Base-by-base conservation (phyloP, 2,113 vertebrate genomes). In the Cheirogaleus medius region DNA sequence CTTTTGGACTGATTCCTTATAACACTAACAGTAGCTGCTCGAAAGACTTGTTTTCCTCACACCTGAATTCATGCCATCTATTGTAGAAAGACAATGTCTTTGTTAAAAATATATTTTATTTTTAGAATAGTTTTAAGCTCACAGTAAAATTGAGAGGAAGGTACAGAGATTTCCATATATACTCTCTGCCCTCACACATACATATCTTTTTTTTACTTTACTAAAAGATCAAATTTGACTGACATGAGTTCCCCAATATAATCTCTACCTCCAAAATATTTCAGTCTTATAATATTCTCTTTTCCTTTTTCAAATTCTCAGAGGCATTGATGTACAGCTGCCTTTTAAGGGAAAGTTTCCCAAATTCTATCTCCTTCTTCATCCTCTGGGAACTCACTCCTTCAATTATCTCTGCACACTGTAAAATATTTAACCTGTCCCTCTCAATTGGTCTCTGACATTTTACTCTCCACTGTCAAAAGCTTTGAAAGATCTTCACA, bases 401-500 rank as follows among this genome's bases (percentile, higher is more conserved):
- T 94, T 88, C 52, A 82, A 29, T 44, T 74, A 64, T 54, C 8
- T 34, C 13, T 42, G 14, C 52, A 89, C 25, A 69, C 1, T n/a
- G 9, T 44, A 64, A 90, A 94, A 94, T 90, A 76, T 74, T 91
- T 85, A 76, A 90, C n/a, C n/a, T 90, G 17, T 9, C 21, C 64
- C 34, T 94, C 42, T 86, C 42, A 49, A 73, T 32, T 42, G 5
- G 6, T 58, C 77, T 91, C 88, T 83, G 73, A 56, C 34, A 42
- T 89, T 84, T 91, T 29, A 64, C 37, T 58, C 12, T 94, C 54
- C 32, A 91, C 15, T 39, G 4, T 86, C 42, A 58, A n/a, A 84
- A 56, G n/a, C 52, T 94, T 80, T 76, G 47, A 92, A 91, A 77
- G 10, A 63, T 68, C 68, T 93, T 89, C 8, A 5, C 13, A 17